Evolutionary conservation across 2,113 vertebrate species (phyloP).

Genomic region (Lepus europaeus): DNA sequence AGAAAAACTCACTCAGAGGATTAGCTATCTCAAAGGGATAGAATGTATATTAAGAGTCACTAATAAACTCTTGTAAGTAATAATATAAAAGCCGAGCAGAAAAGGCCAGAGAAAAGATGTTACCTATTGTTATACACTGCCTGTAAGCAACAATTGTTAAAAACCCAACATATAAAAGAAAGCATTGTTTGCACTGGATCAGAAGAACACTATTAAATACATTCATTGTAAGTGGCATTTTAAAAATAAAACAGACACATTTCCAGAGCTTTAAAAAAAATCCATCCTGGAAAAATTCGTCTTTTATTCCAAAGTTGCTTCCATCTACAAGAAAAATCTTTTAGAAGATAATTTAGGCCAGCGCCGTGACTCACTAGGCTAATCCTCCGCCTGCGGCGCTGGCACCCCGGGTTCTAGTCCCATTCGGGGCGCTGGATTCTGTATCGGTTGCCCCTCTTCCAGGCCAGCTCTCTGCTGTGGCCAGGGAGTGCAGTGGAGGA

Average conservation of each 20-base stretch:
- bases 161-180: not conserved
- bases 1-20: constrained; percentile 50
- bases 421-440: no score
- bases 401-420: no score
- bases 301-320: constrained; percentile 72
- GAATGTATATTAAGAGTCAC: constrained; percentile 57
- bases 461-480: no score
- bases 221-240: not conserved
- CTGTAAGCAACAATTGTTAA: constrained; percentile 21
- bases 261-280: constrained; percentile 13
- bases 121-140: not conserved
- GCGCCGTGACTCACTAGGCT: no score
- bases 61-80: not conserved
- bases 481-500: no score
- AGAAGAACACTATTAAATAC: constrained; percentile 52
- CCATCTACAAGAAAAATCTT: constrained; percentile 70
- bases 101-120: constrained; percentile 21
- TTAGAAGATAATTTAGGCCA: constrained; percentile 54
- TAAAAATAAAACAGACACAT: constrained; percentile 51
- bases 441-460: no score
- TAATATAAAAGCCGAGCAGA: not conserved
- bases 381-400: no score
- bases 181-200: constrained; percentile 59
- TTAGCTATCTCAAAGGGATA: constrained; percentile 34
- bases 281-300: constrained; percentile 67